phyloP scores from a whole-genome alignment of 2,113 vertebrate genomes.

The Dryoscopus gambensis region DNA sequence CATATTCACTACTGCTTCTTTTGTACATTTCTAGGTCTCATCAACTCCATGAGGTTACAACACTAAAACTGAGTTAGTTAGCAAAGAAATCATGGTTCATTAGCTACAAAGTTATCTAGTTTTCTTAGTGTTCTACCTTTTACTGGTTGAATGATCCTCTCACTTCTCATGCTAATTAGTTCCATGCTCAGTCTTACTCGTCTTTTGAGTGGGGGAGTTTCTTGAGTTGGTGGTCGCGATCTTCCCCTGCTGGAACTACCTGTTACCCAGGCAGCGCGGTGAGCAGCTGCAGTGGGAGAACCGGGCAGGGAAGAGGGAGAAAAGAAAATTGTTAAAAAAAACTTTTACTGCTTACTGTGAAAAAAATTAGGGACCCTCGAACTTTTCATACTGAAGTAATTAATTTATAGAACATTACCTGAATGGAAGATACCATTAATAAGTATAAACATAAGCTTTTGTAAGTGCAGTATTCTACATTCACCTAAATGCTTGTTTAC shows the following conservation, averaged over 20 bases:
- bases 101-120: not conserved
- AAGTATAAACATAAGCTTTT: not conserved
- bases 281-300: not conserved
- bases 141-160: not conserved
- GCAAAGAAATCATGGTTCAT: fast-evolving
- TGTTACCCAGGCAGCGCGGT: fast-evolving
- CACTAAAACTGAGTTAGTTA: not conserved
- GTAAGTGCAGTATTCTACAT: not conserved
- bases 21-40: not conserved
- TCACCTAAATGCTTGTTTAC: not conserved
- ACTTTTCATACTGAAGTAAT: not conserved
- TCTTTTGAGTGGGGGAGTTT: not conserved
- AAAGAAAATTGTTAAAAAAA: not conserved
- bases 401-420: not conserved
- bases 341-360: not conserved
- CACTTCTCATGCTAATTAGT: not conserved
- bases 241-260: not conserved
- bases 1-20: not conserved
- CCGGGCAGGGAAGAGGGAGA: too few relatives aligned
- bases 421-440: not conserved
- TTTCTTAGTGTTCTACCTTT: not conserved
- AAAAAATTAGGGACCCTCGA: not conserved
- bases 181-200: not conserved
- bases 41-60: not conserved
- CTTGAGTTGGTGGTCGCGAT: fast-evolving